Evolutionary conservation across 2,888 invertebrate species (phyloP), one percentile per base, ranked within the genome.

Genomic region (Cyclophora punctaria): DNA sequence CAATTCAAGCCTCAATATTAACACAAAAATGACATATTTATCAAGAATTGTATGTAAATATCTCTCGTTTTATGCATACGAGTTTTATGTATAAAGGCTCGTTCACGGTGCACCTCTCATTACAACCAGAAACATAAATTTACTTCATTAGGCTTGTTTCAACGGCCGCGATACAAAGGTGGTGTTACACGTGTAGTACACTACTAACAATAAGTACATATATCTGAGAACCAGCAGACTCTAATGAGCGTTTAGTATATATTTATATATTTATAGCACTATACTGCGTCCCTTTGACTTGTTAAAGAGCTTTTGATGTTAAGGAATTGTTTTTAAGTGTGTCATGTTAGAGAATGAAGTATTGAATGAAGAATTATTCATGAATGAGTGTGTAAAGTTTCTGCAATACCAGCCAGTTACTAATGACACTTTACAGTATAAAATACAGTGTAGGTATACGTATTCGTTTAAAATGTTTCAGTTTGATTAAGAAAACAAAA

Each of bases 71-170:
- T 53, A 54, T 58, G 49, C 54, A 55, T 59, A 53, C 50, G 54
- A 37, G 37, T 37, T 53, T 56, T 54, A 43, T 7, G 7, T 55
- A 44, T 52, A 48, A 48, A 55, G 48, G 48, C 52, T 34, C 6
- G 20, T 43, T 3, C n/a, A 49, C 54, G 54, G 52, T 51, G 47
- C 55, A 53, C 37, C 44, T 51, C 58, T 60, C 60, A 63, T 69
- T 68, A 71, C 64, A 58, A 60, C 46, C 48, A 45, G 48, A 54
- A 58, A 64, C 66, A 71, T 73, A 73, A 72, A 72, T 73, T 69
- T 60, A 65, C 65, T 67, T 71, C 70, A 72, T 73, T 70, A 70
- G 57, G 55, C 51, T 51, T 52, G 55, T 61, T 59, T 57, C 51
- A 50, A 46, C 50, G 49, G 51, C 49, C 49, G 34, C 52, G 47